These are phyloP conservation scores for Dryobotodes eremita DNA, from an alignment of 2,888 invertebrate genomes.

Conservation along the genomic window DNA sequence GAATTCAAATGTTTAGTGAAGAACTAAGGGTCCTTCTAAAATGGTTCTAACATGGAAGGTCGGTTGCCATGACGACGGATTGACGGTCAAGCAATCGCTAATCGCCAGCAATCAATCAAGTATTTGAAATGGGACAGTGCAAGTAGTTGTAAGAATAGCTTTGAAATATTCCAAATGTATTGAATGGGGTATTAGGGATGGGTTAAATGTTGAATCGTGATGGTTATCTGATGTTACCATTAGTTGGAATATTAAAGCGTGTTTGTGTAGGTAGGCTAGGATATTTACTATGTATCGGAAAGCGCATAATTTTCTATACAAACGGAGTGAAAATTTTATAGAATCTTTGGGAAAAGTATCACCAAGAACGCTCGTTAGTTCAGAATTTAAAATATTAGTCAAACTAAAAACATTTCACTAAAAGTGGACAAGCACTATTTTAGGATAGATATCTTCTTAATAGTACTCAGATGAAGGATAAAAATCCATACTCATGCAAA, in stretches of 20 bases:
- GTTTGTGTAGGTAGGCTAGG: neutral
- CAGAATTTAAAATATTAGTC: neutral
- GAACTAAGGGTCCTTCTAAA: conserved; percentile 68
- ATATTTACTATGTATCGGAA: conserved; percentile 6
- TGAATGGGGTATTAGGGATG: conserved; percentile 53
- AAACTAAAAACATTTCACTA: neutral
- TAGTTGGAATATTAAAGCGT: conserved; percentile 18
- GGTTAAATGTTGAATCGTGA: conserved; percentile 44
- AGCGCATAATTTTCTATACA: neutral
- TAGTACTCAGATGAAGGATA: neutral
- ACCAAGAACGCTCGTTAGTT: neutral
- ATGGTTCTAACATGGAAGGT: conserved; percentile 69
- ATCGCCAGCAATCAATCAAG: conserved; percentile 83
- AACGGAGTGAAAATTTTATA: neutral
- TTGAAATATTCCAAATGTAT: conserved; percentile 56
- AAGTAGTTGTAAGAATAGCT: conserved; percentile 61
- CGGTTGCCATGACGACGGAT: conserved; percentile 76
- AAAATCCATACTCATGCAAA: neutral
- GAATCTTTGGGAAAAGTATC: neutral
- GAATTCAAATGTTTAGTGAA: conserved; percentile 62
- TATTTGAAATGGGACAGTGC: conserved; percentile 70
- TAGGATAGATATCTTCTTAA: neutral
- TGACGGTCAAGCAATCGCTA: conserved; percentile 80
- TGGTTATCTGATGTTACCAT: conserved; percentile 37
- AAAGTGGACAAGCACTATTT: neutral